Evolutionary conservation across 2,113 vertebrate genomes (phyloP), one percentile per base, ranked within the genome.

Genomic region (Platichthys flesus): DNA sequence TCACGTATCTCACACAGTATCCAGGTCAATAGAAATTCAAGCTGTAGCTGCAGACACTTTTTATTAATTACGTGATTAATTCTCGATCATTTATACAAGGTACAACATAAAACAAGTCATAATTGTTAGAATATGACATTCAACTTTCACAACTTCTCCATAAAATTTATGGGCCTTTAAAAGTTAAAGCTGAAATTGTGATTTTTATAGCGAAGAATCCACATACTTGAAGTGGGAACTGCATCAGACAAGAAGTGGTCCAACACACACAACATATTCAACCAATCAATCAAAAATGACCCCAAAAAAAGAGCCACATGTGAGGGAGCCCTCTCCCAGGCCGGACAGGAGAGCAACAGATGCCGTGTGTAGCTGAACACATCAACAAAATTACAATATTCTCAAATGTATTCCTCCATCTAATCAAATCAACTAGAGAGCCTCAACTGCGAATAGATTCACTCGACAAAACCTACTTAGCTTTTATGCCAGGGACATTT

Each of bases 391-490:
- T 42, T 42, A 42, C 9, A 42, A 42, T 51, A 72, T 72, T 60
- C 60, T 13, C 13, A 54, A 77, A 59, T 59, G 5, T 9, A 60
- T 66, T 45, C 23, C 20, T 67, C 45, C 47, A 28, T 79, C 37
- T 76, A 68, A 82, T 76, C 40, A 79, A 61, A 79, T 74, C 58
- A 67, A 63, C 71, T 2, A 68, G 21, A 86, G 67, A 74, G 49
- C 12, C 65, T 66, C 28, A 35, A 49, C 20, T 31, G 8, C 60
- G 45, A 72, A 76, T 21, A 64, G n/a, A 77, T 3, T 8, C 57
- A 52, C n/a, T 67, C 24, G 3, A 66, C 40, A 47, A 67, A 76
- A 70, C 8, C 21, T 3, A 3, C 12, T 14, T 21, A 31, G 57
- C 24, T 28, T 54, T 51, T 3, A 62, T 61, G 1, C 2, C 13